These are phyloP conservation scores for Chelonus formosanus DNA, from an alignment of 2,888 invertebrate species.

Conservation along the genomic window DNA sequence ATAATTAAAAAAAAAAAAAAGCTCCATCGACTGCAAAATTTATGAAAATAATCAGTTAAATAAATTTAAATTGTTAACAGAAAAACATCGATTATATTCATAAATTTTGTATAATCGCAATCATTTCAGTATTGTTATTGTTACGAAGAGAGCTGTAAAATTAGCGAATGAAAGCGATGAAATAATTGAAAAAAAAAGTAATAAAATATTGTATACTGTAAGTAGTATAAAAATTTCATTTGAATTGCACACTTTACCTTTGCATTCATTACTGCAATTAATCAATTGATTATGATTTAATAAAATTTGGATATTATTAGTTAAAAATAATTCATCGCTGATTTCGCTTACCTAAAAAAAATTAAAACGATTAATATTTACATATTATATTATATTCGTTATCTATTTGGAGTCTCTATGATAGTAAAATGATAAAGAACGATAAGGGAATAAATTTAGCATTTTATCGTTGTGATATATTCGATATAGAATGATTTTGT, in stretches of 20 bases:
- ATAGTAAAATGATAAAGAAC: conserved; percentile 34
- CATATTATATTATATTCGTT: conserved; percentile 42
- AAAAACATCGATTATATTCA: not conserved
- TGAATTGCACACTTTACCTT: no score
- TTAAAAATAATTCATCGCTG: conserved; percentile 28
- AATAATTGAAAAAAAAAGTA: not conserved
- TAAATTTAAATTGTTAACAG: conserved; percentile 2
- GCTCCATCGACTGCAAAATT: not conserved
- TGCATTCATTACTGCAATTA: conserved; percentile 19
- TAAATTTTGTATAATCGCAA: conserved; percentile 13
- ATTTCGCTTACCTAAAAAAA: conserved; percentile 25
- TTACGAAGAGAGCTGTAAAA: conserved; percentile 2
- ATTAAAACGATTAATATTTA: conserved; percentile 19
- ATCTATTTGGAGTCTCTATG: conserved; percentile 46
- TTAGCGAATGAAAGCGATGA: not conserved
- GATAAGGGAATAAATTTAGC: conserved; percentile 39
- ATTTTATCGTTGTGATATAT: conserved; percentile 42
- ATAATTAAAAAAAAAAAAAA: not conserved
- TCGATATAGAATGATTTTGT: conserved; percentile 38
- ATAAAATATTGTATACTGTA: not conserved
- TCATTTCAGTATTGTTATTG: conserved; percentile 25
- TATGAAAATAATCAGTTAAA: not conserved
- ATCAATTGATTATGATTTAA: conserved; percentile 25
- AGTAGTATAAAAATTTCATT: conserved; percentile 1
- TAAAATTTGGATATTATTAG: conserved; percentile 29